Percentiles rank a stretch among this genome's conserved stretches.
These are phyloP conservation scores for Acrobasis repandana DNA, from an alignment of 2,888 invertebrate species.

Conservation along the genomic window DNA sequence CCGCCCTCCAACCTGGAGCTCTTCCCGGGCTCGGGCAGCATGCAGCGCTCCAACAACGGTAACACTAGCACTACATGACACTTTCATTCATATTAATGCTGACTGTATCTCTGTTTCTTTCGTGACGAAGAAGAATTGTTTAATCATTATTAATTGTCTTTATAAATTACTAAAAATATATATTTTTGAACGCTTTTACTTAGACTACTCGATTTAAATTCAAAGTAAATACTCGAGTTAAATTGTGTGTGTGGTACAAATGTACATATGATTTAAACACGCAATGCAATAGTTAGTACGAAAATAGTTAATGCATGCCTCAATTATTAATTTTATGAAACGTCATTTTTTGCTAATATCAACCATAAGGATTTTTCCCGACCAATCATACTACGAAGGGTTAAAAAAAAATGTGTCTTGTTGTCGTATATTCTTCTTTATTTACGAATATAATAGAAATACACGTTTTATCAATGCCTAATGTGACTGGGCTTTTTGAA, in stretches of 20 bases:
- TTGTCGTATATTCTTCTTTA: not conserved
- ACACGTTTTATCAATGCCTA: not conserved
- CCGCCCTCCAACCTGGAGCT: conserved; percentile 89
- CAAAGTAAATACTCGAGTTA: no score
- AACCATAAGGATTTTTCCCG: no score
- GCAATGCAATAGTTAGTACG: no score
- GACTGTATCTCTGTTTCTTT: not conserved
- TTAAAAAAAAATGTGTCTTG: not conserved
- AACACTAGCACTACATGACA: conserved; percentile 83
- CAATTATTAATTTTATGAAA: no score
- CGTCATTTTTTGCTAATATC: no score
- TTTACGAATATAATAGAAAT: conserved; percentile 2
- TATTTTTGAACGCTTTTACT: no score
- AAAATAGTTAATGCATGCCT: no score
- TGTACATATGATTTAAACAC: no score
- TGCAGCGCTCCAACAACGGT: conserved; percentile 91
- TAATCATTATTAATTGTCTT: not conserved
- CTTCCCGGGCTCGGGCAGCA: conserved; percentile 84
- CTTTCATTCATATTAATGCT: conserved; percentile 29
- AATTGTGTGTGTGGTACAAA: not conserved
- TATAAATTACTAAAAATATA: no score
- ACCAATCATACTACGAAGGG: no score
- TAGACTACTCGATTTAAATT: no score
- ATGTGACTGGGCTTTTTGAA: not conserved
- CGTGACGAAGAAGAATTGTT: conserved; percentile 1